Evolutionary conservation across 2,797 vertebrate genomes (phyloP).

Genomic region (Microtus obscurus): DNA sequence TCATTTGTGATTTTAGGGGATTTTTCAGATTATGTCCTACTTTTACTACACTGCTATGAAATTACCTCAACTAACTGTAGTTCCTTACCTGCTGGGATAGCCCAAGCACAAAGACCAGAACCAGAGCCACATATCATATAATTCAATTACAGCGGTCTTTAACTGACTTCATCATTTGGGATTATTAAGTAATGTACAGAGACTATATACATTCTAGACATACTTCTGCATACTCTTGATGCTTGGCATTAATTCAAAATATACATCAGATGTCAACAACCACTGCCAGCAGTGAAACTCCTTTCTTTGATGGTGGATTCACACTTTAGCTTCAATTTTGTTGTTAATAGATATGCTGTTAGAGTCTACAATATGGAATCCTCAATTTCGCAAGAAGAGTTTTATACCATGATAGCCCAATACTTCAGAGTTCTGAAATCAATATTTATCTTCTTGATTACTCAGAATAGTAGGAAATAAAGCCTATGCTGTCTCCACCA

Average conservation of each 20-base stretch:
- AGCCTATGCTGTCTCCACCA: not conserved
- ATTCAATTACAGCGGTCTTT: not conserved
- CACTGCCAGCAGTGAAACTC: not conserved
- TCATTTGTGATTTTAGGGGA: not conserved
- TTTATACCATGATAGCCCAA: not conserved
- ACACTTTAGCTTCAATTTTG: not conserved
- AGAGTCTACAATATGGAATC: accelerated
- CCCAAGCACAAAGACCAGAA: not conserved
- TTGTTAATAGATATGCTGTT: not conserved
- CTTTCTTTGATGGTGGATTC: not conserved
- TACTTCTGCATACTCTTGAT: not conserved
- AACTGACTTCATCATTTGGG: not conserved
- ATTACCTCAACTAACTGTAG: not conserved
- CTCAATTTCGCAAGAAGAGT: not conserved
- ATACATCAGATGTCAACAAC: not conserved
- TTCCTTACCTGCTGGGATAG: not conserved
- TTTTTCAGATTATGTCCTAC: not conserved
- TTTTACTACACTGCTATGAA: not conserved
- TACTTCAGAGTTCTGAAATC: not conserved
- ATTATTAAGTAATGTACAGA: not conserved
- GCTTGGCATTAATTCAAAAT: not conserved
- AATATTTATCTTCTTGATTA: not conserved
- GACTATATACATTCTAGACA: not conserved
- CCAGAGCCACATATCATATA: not conserved
- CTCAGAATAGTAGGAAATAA: not conserved